Conservation (phyloP, 2,888 invertebrate species). For the Andrena dorsata region DNA sequence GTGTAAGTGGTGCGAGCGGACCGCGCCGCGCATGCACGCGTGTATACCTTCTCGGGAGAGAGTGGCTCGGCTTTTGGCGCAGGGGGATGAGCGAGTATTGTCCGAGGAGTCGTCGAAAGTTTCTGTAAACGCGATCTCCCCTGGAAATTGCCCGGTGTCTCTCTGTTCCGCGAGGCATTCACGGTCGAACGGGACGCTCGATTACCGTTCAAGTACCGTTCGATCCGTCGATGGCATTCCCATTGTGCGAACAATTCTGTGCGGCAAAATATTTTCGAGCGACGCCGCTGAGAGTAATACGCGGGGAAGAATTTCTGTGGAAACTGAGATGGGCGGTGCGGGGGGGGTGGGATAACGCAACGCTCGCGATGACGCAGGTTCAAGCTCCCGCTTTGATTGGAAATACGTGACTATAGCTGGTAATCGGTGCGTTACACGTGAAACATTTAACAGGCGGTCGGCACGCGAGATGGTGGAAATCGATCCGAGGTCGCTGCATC, state of each 20-base stretch:
- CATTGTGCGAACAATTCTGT: not conserved
- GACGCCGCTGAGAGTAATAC: not conserved
- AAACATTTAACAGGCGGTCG: not conserved
- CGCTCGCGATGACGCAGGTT: too few species aligned
- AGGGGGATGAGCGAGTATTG: not conserved
- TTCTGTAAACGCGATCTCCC: conserved; percentile 9
- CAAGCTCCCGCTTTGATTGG: too few species aligned
- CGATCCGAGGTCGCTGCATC: not conserved
- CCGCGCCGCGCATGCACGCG: conserved; percentile 15
- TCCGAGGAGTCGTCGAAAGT: conserved; percentile 11
- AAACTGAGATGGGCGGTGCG: too few species aligned
- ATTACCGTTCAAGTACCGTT: conserved; percentile 18
- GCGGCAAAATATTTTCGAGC: not conserved
- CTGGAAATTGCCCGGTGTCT: not conserved
- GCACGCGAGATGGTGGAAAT: conserved; percentile 7
- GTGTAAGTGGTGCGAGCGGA: conserved; percentile 20
- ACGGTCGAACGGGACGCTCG: not conserved
- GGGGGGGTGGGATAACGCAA: too few species aligned
- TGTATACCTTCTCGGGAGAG: not conserved
- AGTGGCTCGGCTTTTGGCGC: conserved; percentile 3
- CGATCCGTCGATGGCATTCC: not conserved
- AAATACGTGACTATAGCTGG: too few species aligned
- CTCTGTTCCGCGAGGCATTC: not conserved
- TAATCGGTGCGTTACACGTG: not conserved
- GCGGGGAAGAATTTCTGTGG: too few species aligned